Conservation (phyloP, 2,888 invertebrate species). For the Drosophila maculinotata region DNA sequence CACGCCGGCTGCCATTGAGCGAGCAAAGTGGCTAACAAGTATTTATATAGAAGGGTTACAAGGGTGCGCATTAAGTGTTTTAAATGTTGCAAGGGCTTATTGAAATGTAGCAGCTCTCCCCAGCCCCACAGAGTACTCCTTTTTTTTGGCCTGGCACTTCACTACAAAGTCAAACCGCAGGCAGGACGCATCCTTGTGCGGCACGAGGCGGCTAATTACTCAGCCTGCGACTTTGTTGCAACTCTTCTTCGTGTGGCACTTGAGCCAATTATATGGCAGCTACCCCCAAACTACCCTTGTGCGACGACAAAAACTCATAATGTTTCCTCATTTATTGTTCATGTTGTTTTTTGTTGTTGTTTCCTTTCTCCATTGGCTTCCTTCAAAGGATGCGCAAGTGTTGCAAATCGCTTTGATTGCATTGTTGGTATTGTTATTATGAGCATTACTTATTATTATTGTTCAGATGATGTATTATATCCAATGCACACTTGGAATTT, state of each 20-base stretch:
- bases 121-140: neutral
- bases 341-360: constrained; percentile 12
- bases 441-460: constrained; percentile 56
- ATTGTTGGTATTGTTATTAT: constrained; percentile 71
- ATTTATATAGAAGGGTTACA: constrained; percentile 41
- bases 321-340: constrained; percentile 71
- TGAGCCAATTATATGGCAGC: constrained; percentile 67
- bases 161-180: constrained; percentile 74
- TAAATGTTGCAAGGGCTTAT: constrained; percentile 66
- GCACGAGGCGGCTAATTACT: constrained; percentile 69
- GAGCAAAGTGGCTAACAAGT: constrained; percentile 35
- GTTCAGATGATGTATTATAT: constrained; percentile 69
- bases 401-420: constrained; percentile 80
- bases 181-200: constrained; percentile 47
- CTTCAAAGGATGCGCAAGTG: constrained; percentile 76
- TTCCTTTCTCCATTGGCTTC: constrained; percentile 15
- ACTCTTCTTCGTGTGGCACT: constrained; percentile 57
- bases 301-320: constrained; percentile 43
- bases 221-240: constrained; percentile 60
- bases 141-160: constrained; percentile 48
- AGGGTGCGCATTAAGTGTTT: constrained; percentile 65
- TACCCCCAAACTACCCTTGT: constrained; percentile 42
- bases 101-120: constrained; percentile 51
- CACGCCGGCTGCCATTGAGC: constrained; percentile 20
- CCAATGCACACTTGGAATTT: constrained; percentile 77